These are phyloP conservation scores for Atta texana DNA, from an alignment of 1,140 invertebrate species.

Conservation along the genomic window DNA sequence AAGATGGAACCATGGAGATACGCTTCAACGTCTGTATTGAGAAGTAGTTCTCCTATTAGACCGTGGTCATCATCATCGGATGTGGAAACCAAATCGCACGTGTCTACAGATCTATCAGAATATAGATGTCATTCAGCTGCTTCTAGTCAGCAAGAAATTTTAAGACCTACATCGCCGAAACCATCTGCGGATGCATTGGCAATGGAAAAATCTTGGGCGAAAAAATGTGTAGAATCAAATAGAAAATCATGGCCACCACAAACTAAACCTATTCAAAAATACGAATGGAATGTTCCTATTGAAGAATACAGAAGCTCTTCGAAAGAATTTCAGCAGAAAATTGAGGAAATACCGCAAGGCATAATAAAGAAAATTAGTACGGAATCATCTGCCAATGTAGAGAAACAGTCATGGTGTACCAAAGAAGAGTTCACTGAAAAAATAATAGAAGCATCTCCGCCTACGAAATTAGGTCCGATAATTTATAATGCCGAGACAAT, in stretches of 20 bases:
- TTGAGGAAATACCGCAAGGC: slow-evolving; percentile 80
- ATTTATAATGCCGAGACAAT: slow-evolving; percentile 85
- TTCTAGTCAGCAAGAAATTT: slow-evolving; percentile 73
- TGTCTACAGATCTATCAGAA: slow-evolving; percentile 78
- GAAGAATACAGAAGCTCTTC: slow-evolving; percentile 81
- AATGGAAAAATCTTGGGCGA: slow-evolving; percentile 89
- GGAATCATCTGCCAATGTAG: slow-evolving; percentile 80
- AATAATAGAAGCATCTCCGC: slow-evolving; percentile 70
- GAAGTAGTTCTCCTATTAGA: slow-evolving; percentile 65
- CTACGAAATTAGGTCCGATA: slow-evolving; percentile 77
- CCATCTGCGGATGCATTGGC: slow-evolving; percentile 88
- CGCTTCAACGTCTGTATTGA: slow-evolving; percentile 31
- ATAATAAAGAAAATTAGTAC: slow-evolving; percentile 80
- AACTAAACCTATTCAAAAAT: slow-evolving; percentile 71
- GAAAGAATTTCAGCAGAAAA: slow-evolving; percentile 78
- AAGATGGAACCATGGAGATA: slow-evolving; percentile 54
- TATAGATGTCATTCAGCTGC: slow-evolving; percentile 78
- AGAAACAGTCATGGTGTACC: slow-evolving; percentile 81
- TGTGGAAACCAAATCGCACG: slow-evolving; percentile 79
- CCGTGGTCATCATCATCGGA: slow-evolving; percentile 77
- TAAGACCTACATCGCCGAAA: slow-evolving; percentile 80
- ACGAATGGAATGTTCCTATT: slow-evolving; percentile 79
- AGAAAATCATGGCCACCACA: slow-evolving; percentile 87
- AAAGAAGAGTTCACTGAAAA: slow-evolving; percentile 79
- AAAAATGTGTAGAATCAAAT: slow-evolving; percentile 85